Evolutionary conservation across 2,888 invertebrate species (phyloP).

Genomic region (Hemistola chrysoprasaria): DNA sequence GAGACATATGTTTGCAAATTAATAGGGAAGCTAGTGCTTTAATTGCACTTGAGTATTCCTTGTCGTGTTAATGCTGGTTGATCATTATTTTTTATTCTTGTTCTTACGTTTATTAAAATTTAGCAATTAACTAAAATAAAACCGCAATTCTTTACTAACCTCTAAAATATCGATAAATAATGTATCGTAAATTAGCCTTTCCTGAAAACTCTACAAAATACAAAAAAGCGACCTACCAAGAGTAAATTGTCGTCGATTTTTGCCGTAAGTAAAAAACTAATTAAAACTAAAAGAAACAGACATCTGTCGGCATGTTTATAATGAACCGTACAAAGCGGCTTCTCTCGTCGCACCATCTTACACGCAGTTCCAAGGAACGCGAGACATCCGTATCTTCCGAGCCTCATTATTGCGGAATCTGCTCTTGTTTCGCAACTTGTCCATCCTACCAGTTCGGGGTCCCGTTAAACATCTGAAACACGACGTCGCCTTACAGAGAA

Average conservation of each 20-base stretch:
- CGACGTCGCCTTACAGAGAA: constrained; percentile 3
- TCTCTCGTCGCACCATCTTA: constrained; percentile 25
- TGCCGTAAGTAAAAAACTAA: too few relatives aligned
- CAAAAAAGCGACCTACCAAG: too few relatives aligned
- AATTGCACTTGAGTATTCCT: constrained; percentile 16
- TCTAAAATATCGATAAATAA: too few relatives aligned
- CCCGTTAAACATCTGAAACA: constrained; percentile 24
- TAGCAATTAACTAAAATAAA: too few relatives aligned
- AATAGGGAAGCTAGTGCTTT: constrained; percentile 26
- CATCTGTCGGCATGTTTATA: background rate
- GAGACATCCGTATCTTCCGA: constrained; percentile 46
- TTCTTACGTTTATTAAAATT: too few relatives aligned
- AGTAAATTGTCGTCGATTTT: too few relatives aligned
- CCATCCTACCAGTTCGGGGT: constrained; percentile 26
- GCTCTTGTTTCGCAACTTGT: constrained; percentile 58
- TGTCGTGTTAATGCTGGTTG: too few relatives aligned
- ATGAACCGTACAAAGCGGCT: background rate
- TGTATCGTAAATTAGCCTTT: too few relatives aligned
- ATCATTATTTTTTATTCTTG: too few relatives aligned
- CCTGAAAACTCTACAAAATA: too few relatives aligned
- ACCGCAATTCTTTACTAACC: too few relatives aligned
- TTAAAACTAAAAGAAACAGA: too few relatives aligned
- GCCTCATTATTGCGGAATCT: constrained; percentile 70
- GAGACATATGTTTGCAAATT: constrained; percentile 20
- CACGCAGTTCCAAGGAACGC: constrained; percentile 25